phyloP scores from a whole-genome alignment of 2,888 invertebrate genomes.

The Hypsopygia costalis region DNA sequence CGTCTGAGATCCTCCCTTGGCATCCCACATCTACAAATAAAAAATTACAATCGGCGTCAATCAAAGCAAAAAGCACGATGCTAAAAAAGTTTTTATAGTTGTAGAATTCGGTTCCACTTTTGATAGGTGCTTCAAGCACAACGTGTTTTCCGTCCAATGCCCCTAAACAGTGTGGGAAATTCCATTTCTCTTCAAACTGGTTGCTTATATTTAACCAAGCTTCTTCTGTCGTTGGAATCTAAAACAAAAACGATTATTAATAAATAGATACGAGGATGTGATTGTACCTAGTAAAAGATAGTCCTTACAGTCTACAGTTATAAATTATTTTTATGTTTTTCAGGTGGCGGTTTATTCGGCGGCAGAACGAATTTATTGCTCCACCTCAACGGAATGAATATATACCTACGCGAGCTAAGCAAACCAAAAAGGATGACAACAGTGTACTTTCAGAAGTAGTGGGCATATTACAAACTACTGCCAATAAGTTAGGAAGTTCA shows the following conservation, averaged over 20 bases:
- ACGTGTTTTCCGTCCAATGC: constrained; percentile 21
- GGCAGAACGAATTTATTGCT: background rate
- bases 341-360: too few relatives aligned
- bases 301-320: too few relatives aligned
- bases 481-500: constrained; percentile 1
- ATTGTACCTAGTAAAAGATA: background rate
- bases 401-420: background rate
- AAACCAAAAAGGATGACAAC: constrained; percentile 2
- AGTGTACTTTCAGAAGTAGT: background rate
- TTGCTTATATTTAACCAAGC: constrained; percentile 8
- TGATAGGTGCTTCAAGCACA: constrained; percentile 16
- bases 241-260: constrained; percentile 15
- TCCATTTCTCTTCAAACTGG: constrained; percentile 13
- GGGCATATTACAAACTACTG: constrained; percentile 2
- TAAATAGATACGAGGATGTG: background rate
- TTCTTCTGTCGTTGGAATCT: too few relatives aligned
- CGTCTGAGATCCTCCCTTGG: constrained; percentile 16
- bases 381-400: background rate
- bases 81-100: constrained; percentile 12
- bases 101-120: constrained; percentile 16
- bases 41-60: constrained; percentile 20
- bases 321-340: too few relatives aligned
- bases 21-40: constrained; percentile 15
- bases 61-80: constrained; percentile 18
- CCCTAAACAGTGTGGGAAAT: constrained; percentile 19